Percentiles rank a stretch among this genome's conserved stretches.
Conservation (phyloP, 2,113 vertebrate genomes). For the Argyrosomus japonicus region DNA sequence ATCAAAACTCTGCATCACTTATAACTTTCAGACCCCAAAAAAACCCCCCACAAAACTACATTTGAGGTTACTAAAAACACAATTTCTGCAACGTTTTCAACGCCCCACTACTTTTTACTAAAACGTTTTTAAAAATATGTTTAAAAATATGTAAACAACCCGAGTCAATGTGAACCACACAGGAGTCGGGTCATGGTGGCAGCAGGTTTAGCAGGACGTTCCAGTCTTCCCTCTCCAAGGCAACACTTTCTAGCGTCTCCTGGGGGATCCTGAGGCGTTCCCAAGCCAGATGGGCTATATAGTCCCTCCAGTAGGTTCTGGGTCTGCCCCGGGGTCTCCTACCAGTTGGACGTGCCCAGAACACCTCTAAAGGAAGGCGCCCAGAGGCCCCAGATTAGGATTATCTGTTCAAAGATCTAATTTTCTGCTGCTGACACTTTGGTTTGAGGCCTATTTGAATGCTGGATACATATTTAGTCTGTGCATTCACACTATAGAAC, state of each 20-base stretch:
- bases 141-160: background rate
- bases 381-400: too few relatives aligned
- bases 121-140: background rate
- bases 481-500: constrained; percentile 16
- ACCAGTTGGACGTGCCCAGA: too few relatives aligned
- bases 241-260: too few relatives aligned
- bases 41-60: background rate
- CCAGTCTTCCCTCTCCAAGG: too few relatives aligned
- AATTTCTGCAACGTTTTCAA: background rate
- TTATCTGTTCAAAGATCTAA: too few relatives aligned
- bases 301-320: too few relatives aligned
- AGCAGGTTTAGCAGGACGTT: too few relatives aligned
- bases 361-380: too few relatives aligned
- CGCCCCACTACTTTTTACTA: background rate
- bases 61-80: background rate
- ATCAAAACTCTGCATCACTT: background rate
- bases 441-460: constrained; percentile 32
- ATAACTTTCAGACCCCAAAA: constrained; percentile 21
- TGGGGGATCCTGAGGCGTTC: too few relatives aligned
- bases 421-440: constrained; percentile 3
- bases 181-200: background rate
- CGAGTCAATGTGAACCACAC: background rate
- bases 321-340: too few relatives aligned
- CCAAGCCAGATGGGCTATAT: too few relatives aligned
- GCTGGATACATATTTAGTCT: constrained; percentile 1